A percentile compares a stretch with the other conserved stretches of the same genome.
phyloP scores from a whole-genome alignment of 2,113 vertebrate species.

The Lanius ludovicianus region DNA sequence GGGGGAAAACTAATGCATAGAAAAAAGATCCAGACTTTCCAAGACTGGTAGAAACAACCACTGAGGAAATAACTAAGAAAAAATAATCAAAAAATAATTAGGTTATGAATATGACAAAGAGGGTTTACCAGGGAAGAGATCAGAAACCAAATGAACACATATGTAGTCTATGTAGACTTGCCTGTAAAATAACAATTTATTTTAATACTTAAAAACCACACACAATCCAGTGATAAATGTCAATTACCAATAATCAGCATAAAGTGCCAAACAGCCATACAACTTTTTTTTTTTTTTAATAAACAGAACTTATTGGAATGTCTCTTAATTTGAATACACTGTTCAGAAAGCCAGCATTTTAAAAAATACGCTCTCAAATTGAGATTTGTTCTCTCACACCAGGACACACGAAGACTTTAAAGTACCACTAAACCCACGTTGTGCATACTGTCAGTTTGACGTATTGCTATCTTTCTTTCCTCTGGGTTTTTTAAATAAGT shows the following conservation, averaged over 20 bases:
- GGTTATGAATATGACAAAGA: not conserved
- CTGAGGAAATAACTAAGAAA: not conserved
- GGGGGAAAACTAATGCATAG: fast-evolving
- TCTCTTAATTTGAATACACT: slow-evolving; percentile 69
- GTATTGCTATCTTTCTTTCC: slow-evolving; percentile 3
- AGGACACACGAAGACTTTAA: not conserved
- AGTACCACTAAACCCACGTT: slow-evolving; percentile 31
- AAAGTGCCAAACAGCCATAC: slow-evolving; percentile 98
- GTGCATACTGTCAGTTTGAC: slow-evolving; percentile 21
- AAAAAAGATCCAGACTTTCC: not conserved
- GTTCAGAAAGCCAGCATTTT: slow-evolving; percentile 63
- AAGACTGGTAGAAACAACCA: not conserved
- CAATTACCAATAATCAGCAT: slow-evolving; percentile 94
- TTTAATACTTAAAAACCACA: slow-evolving; percentile 86
- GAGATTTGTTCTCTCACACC: slow-evolving; percentile 46
- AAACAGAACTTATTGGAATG: slow-evolving; percentile 82
- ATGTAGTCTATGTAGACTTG: slow-evolving; percentile 53
- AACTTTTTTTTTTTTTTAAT: slow-evolving; percentile 79
- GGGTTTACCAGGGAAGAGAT: not conserved
- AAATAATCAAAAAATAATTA: not conserved
- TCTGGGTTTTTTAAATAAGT: slow-evolving; percentile 3
- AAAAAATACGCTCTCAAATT: slow-evolving; percentile 51
- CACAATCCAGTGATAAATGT: slow-evolving; percentile 98
- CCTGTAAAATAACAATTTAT: slow-evolving; percentile 95
- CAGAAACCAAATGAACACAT: not conserved